phyloP scores from a whole-genome alignment of 2,113 vertebrate genomes.

The Origma solitaria region DNA sequence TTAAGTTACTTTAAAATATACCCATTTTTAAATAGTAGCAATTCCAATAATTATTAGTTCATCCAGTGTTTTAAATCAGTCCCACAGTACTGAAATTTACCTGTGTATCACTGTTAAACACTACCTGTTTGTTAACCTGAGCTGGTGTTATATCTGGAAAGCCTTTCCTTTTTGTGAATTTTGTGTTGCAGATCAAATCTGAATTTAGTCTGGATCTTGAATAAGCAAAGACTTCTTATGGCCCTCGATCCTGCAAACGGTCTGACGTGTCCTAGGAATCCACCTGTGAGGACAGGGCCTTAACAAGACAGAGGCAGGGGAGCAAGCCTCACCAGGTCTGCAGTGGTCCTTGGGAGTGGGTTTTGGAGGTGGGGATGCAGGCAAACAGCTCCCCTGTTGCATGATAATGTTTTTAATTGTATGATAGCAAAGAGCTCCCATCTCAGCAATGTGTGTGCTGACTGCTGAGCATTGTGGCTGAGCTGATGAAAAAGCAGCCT shows the following conservation, averaged over 20 bases:
- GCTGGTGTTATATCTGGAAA: not conserved
- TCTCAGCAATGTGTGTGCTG: not conserved
- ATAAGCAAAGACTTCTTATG: not conserved
- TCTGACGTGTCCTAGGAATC: not conserved
- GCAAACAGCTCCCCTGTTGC: not conserved
- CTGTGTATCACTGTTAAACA: not conserved
- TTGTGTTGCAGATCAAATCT: not conserved
- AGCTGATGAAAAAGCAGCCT: not conserved
- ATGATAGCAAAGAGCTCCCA: not conserved
- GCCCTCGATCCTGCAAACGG: accelerated
- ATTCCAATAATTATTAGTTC: not conserved
- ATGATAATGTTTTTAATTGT: not conserved
- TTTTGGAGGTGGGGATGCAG: not conserved
- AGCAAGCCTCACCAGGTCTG: not conserved
- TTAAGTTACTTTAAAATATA: not conserved
- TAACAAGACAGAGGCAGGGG: not conserved
- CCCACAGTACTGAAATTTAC: not conserved
- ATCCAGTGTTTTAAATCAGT: not conserved
- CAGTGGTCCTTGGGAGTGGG: not conserved
- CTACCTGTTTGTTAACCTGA: not conserved
- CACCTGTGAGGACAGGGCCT: accelerated
- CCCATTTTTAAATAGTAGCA: not conserved
- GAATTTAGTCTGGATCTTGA: not conserved
- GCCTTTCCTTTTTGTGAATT: not conserved
- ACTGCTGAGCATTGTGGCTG: not conserved